Evolutionary conservation across 2,888 invertebrate species (phyloP).

Genomic region (Andrena marginata): DNA sequence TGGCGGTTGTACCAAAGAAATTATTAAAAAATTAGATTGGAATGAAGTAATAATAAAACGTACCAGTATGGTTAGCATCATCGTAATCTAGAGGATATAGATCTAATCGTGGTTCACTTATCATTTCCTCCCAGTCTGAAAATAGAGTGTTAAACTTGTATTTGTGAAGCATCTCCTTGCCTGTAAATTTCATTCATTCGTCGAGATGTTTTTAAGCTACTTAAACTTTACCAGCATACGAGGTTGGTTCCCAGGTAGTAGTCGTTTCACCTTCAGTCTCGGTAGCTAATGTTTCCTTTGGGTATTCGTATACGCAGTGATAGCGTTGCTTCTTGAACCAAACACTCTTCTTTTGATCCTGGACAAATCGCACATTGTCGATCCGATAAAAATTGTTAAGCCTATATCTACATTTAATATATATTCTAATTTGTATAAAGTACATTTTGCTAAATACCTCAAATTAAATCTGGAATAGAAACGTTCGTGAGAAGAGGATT

Average conservation of each 20-base stretch:
- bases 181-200: background rate
- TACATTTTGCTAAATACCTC: conserved; percentile 63
- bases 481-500: conserved; percentile 58
- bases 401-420: conserved; percentile 57
- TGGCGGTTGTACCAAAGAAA: background rate
- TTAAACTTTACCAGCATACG: conserved; percentile 81
- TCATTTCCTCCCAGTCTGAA: conserved; percentile 84
- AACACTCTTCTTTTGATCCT: conserved; percentile 90
- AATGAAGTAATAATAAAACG: background rate
- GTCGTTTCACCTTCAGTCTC: conserved; percentile 77
- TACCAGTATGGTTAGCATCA: conserved; percentile 79
- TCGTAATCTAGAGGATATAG: conserved; percentile 82
- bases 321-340: conserved; percentile 94
- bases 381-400: conserved; percentile 56
- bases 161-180: background rate
- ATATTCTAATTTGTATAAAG: conserved; percentile 53
- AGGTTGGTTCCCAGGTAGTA: conserved; percentile 78
- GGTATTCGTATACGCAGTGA: conserved; percentile 94
- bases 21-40: background rate
- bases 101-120: conserved; percentile 82
- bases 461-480: conserved; percentile 69
- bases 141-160: background rate
- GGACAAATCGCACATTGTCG: conserved; percentile 71
- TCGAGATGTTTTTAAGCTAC: background rate
- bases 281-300: conserved; percentile 88